Evolutionary conservation across 2,113 vertebrate genomes (phyloP).

Genomic region (Columbina picui): DNA sequence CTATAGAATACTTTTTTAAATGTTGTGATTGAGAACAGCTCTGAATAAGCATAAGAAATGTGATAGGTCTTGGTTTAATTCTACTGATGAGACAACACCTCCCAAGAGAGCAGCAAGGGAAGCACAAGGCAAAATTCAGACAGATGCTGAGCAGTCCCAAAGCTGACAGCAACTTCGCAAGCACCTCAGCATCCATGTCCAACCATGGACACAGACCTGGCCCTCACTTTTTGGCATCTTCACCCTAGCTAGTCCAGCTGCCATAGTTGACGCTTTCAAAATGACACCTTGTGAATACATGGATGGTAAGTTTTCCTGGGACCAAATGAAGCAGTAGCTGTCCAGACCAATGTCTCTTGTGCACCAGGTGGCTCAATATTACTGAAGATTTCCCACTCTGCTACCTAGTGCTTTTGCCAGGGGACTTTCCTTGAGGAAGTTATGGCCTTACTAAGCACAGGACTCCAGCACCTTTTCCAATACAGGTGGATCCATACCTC

Average conservation of each 20-base stretch:
- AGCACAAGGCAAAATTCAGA: background rate
- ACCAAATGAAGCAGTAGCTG: background rate
- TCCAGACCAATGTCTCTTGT: background rate
- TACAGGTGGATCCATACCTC: fast-evolving
- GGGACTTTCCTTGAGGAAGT: background rate
- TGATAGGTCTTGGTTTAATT: background rate
- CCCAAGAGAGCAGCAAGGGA: background rate
- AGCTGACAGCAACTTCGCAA: background rate
- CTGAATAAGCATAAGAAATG: background rate
- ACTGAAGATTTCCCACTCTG: background rate
- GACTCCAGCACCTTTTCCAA: background rate
- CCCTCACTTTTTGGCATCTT: background rate
- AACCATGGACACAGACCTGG: background rate
- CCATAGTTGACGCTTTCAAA: background rate
- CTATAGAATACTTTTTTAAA: background rate
- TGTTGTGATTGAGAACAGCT: background rate
- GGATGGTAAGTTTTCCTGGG: background rate
- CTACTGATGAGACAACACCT: background rate
- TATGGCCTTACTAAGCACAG: background rate
- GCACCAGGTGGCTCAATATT: background rate
- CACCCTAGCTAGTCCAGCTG: background rate
- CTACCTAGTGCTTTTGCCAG: background rate
- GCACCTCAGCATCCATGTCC: background rate
- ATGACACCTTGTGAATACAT: background rate
- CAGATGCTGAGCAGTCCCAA: background rate